Base-by-base conservation (phyloP, 35 echinoderm and acorn worm genomes). In the Patiria miniata region DNA sequence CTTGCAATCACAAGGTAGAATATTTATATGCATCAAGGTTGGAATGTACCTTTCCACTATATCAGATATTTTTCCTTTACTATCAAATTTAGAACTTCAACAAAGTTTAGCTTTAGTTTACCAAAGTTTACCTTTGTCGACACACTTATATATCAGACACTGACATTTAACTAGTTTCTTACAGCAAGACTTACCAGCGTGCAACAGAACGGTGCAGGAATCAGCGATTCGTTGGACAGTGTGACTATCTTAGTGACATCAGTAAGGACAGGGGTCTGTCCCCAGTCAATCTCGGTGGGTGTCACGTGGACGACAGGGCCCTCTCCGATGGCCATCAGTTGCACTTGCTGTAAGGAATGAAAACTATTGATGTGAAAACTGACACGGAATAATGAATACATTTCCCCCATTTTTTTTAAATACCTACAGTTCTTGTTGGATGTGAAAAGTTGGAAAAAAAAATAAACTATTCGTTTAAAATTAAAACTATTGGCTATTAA, bases 231-330 rank as follows among this genome's bases (percentile, higher is more conserved):
- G 77, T 99, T 99, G 12, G 96, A 99, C 12, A 99, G 83, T 29
- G 90, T 86, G 2, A 99, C 92, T 39, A 85, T 61, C 26, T 83
- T 88, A 22, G 61, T 84, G 17, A 92, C 54, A 55, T 99, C 86
- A 38, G 86, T 91, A 19, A 99, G 83, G 12, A 99, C 96, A 39
- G 82, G 92, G 15, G 92, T 94, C 79, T 99, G 96, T 23, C 96
- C 96, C 92, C 92, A 99, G 90, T 99, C 96, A 56, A 99, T 68
- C 38, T 91, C 92, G 19, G 59, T 68, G 19, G 96, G 96, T 36
- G 81, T 91, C 51, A 99, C 96, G 77, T 99, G 92, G 8, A 99
- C 96, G 42, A 99, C 96, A 69, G 96, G 96, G 28, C 96, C 96
- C 82, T 99, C 96, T 79, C 96, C 96, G 10, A 94, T 93, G 69